A percentile compares a stretch with the other conserved stretches of the same genome.
Evolutionary conservation across 2,797 vertebrate species (phyloP).

Genomic region (Ispidina picta): DNA sequence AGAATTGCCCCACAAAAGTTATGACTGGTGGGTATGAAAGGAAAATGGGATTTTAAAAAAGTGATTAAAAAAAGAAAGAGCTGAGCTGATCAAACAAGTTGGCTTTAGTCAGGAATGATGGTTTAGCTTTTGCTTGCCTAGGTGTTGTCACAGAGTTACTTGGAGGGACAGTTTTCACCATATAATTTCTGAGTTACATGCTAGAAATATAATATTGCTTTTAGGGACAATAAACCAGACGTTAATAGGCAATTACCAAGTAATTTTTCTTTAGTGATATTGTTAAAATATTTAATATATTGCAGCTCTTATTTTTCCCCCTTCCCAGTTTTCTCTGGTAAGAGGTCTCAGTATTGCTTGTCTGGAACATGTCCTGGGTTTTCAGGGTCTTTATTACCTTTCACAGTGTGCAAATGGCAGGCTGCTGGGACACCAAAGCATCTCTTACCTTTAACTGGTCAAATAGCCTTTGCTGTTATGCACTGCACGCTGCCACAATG

Average conservation of each 20-base stretch:
- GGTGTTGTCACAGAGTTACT: background rate
- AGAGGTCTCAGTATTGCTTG: background rate
- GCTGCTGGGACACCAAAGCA: background rate
- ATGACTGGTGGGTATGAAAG: background rate
- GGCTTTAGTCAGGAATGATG: background rate
- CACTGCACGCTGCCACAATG: background rate
- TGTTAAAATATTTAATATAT: constrained; percentile 20
- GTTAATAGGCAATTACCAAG: constrained; percentile 17
- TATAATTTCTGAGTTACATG: background rate
- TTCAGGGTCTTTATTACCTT: background rate
- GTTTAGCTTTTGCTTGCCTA: background rate
- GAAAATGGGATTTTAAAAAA: background rate
- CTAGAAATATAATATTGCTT: background rate
- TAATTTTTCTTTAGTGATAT: background rate
- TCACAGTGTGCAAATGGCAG: background rate
- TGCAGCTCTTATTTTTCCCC: background rate
- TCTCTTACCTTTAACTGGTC: constrained; percentile 22
- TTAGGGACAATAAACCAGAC: background rate
- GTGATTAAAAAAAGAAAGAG: background rate
- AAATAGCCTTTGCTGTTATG: background rate
- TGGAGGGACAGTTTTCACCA: background rate
- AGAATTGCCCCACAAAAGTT: background rate
- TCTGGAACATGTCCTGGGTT: background rate
- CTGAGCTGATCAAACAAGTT: background rate
- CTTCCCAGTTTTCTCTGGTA: background rate